Percentiles rank a stretch among this genome's conserved stretches.
These are phyloP conservation scores for Coenonympha arcania DNA, from an alignment of 2,888 invertebrate genomes.

Conservation along the genomic window DNA sequence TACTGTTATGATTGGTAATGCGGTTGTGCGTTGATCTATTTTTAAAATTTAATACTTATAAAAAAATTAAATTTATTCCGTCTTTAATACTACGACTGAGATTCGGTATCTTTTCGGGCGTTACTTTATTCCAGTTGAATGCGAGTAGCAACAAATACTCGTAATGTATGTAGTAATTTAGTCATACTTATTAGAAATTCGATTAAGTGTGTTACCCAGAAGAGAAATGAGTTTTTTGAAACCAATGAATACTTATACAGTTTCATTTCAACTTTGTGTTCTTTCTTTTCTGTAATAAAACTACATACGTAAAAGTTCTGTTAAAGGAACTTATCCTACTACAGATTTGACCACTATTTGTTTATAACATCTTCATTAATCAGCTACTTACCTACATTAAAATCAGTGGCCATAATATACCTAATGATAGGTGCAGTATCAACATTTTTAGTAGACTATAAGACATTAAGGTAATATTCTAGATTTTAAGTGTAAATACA, in stretches of 20 bases:
- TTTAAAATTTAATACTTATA: conserved; percentile 38
- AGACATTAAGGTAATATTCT: conserved; percentile 50
- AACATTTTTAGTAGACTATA: conserved; percentile 46
- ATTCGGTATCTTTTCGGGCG: conserved; percentile 29
- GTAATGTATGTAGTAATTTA: conserved; percentile 23
- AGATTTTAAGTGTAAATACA: conserved; percentile 70
- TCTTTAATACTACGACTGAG: conserved; percentile 58
- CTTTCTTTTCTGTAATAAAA: conserved; percentile 46
- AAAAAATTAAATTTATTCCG: conserved; percentile 53
- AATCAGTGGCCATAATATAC: conserved; percentile 56
- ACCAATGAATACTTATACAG: conserved; percentile 22
- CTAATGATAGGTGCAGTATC: conserved; percentile 45
- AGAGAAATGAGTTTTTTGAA: too few relatives aligned
- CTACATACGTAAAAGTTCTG: background rate
- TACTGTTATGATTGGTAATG: conserved; percentile 46
- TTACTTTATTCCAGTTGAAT: conserved; percentile 11
- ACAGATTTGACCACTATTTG: background rate
- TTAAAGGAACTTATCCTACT: too few relatives aligned
- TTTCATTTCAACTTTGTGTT: conserved; percentile 36
- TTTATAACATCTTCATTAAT: conserved; percentile 1
- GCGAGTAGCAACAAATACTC: conserved; percentile 6
- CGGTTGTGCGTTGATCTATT: conserved; percentile 63
- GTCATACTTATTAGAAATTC: conserved; percentile 3
- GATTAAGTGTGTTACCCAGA: too few relatives aligned
- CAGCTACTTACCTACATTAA: conserved; percentile 4